A percentile compares a stretch with the other conserved stretches of the same genome.
Conservation (phyloP, 2,797 vertebrate genomes). For the Anas capensis region DNA sequence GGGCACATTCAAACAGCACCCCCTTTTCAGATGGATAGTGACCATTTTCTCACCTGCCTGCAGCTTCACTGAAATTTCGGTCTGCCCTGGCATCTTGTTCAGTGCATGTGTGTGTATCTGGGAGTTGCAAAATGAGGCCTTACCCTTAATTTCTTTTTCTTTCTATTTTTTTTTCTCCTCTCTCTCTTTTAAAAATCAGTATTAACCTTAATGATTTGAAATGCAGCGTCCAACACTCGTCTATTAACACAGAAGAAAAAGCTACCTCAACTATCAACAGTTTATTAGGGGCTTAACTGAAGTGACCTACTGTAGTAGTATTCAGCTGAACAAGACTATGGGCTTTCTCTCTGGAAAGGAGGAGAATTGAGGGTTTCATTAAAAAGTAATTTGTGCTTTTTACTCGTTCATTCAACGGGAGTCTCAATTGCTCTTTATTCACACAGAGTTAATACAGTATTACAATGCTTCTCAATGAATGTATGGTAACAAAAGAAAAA, state of each 20-base stretch:
- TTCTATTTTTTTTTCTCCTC: neutral
- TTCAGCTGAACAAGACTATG: constrained; percentile 70
- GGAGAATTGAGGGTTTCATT: constrained; percentile 81
- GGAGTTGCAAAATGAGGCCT: constrained; percentile 52
- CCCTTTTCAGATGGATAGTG: neutral
- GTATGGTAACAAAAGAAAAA: constrained; percentile 79
- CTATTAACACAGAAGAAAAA: constrained; percentile 69
- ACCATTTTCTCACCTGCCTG: constrained; percentile 15
- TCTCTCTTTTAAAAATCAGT: neutral
- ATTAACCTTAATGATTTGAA: constrained; percentile 74
- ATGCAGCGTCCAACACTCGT: constrained; percentile 60
- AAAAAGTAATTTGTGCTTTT: constrained; percentile 84
- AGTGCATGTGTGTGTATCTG: neutral
- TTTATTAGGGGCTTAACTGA: constrained; percentile 79
- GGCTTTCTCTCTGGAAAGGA: constrained; percentile 72
- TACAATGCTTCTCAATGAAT: constrained; percentile 81
- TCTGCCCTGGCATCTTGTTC: constrained; percentile 26
- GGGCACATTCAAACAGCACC: neutral
- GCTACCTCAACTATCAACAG: constrained; percentile 66
- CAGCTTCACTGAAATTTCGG: constrained; percentile 41
- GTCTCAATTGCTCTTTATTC: constrained; percentile 81
- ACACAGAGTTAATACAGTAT: constrained; percentile 77
- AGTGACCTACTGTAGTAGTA: constrained; percentile 75
- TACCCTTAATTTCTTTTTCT: constrained; percentile 49
- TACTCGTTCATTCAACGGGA: constrained; percentile 75